Percentiles rank a stretch among this genome's conserved stretches.
Conservation (phyloP, 2,797 vertebrate species). For the Ictinia mississippiensis region DNA sequence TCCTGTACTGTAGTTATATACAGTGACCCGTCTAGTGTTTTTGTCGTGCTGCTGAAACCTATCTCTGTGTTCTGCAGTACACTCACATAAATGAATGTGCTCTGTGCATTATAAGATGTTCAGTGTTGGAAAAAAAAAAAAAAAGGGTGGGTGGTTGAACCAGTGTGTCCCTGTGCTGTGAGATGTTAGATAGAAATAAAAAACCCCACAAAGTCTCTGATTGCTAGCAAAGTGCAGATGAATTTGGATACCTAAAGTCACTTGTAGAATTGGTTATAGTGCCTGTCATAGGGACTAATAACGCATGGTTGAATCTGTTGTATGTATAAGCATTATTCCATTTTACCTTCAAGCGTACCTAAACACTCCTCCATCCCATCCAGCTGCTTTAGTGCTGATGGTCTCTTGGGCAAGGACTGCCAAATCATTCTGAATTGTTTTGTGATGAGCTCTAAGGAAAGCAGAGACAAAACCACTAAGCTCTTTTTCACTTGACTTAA, state of each 20-base stretch:
- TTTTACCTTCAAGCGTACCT: not conserved
- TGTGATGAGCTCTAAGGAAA: not conserved
- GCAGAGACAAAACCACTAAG: not conserved
- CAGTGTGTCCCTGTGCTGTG: not conserved
- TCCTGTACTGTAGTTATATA: rapidly evolving
- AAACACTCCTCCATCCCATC: not conserved
- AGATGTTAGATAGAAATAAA: not conserved
- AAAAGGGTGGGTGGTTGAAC: not conserved
- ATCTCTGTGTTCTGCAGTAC: not conserved
- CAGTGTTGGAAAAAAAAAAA: not conserved
- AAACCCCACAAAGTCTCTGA: not conserved
- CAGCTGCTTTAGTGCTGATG: not conserved
- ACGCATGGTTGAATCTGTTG: rapidly evolving
- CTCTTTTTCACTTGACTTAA: not conserved
- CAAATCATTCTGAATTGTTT: not conserved
- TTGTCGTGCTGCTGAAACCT: rapidly evolving
- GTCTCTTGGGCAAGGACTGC: not conserved
- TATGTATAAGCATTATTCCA: not conserved
- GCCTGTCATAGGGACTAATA: not conserved
- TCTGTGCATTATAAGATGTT: not conserved
- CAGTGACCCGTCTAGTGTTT: not conserved
- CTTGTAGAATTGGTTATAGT: not conserved
- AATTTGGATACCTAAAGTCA: not conserved
- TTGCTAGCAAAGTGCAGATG: not conserved
- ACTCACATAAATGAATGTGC: not conserved